Base-by-base conservation (phyloP, 2,113 vertebrate genomes). In the Pachyramphus minor region DNA sequence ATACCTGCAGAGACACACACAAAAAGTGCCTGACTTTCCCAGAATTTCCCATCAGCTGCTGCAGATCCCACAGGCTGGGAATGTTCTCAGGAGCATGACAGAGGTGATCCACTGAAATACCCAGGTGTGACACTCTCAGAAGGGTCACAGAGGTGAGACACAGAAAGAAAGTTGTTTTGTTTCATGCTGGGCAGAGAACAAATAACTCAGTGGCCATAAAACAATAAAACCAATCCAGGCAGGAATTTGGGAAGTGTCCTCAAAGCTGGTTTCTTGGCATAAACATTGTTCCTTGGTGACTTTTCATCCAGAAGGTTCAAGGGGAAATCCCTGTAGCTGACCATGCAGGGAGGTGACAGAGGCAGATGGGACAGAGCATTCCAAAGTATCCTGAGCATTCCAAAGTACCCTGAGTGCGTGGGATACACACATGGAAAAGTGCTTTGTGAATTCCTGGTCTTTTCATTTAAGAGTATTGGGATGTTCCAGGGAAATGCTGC, bases 31-130 rank as follows among this genome's bases (percentile, higher is more conserved):
- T 8, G 56, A 1, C 8, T 2, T 24, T 30, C 6, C 11, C 63
- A 45, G 41, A 30, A 50, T 3, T 56, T 14, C 44, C 37, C 79
- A 14, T 7, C 19, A 8, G 62, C 44, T 75, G 44, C 66, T 28
- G 74, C 82, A 74, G 47, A 42, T 22, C 30, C 41, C 67, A 12
- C 11, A 3, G 39, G 53, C 35, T 37, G 25, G 28, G 14, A 20
- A 22, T 4, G 0, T 25, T 10, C 35, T 20, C 10, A 1, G 87
- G 10, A 73, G 1, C 0, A 0, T 6, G 7, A 21, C 3, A 7
- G 59, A 76, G 72, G 44, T 5, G 16, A 4, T 3, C 5, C 2
- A 6, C 28, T 56, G 24, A 13, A 27, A 35, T 12, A 6, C 45
- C 25, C 4, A 30, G 33, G 37, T 12, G 45, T 33, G 37, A 76